These are phyloP conservation scores for Toxotes chatareus DNA, from an alignment of 2,113 vertebrate genomes.

Conservation along the genomic window DNA sequence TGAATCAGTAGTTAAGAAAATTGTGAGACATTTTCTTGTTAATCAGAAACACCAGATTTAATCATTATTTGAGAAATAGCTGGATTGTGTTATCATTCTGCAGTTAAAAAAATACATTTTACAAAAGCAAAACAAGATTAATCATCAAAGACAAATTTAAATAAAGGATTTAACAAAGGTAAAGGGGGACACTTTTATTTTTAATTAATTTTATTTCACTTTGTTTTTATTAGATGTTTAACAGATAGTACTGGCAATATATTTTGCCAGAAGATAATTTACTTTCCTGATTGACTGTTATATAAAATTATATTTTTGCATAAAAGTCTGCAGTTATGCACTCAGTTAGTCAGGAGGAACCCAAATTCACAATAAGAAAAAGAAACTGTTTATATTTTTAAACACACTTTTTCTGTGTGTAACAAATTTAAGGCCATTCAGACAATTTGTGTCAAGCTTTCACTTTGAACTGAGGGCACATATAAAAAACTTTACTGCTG, in stretches of 20 bases:
- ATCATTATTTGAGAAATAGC: too few relatives aligned
- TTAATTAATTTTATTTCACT: background rate
- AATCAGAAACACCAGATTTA: too few relatives aligned
- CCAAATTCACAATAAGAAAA: background rate
- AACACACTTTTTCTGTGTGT: background rate
- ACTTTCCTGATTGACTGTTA: too few relatives aligned
- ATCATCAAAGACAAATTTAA: background rate
- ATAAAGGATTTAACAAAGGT: background rate
- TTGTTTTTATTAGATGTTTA: background rate
- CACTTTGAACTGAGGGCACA: constrained; percentile 21
- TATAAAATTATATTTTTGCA: background rate
- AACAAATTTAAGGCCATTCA: constrained; percentile 5
- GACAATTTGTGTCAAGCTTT: constrained; percentile 12
- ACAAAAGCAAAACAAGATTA: background rate
- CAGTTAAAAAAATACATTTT: background rate
- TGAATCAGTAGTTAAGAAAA: background rate
- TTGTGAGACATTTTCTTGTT: too few relatives aligned
- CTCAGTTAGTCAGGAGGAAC: background rate
- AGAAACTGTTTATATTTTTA: background rate
- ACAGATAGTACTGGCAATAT: too few relatives aligned
- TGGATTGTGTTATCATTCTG: too few relatives aligned
- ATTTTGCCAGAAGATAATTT: too few relatives aligned
- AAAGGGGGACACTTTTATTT: background rate
- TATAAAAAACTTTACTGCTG: constrained; percentile 7
- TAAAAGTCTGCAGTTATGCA: background rate